Base-by-base conservation (phyloP, 2,113 vertebrate species). In the Callithrix jacchus region DNA sequence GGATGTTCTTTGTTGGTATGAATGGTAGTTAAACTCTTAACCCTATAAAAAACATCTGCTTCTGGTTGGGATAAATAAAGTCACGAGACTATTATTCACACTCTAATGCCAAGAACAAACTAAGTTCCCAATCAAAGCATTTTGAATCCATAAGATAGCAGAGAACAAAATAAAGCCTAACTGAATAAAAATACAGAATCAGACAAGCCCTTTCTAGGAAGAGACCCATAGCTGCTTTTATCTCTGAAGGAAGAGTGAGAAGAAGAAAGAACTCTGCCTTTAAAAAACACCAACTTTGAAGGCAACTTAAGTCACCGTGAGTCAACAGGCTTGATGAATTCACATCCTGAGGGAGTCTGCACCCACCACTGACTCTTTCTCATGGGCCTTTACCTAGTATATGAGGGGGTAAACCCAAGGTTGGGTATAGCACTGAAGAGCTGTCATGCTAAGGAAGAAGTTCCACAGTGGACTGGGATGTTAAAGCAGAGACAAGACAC, bases 101-200 rank as follows among this genome's bases (percentile, higher is more conserved):
- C 25, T n/a, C 20, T 61, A 76, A 82, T 25, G 23, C 10, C 56
- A 84, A 93, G 66, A 95, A 86, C 20, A 93, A 94, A 56, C 8
- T 18, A 71, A 23, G 27, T 80, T 54, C 89, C 18, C 23, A 47
- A 79, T 84, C 61, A 54, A 10, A 84, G 71, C 58, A 20, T 52
- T 77, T 32, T 52, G 20, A 77, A 77, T 66, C 30, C 6, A 1
- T 40, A 49, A 76, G 64, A 70, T 1, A 80, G 45, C 61, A 86
- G 52, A 91, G 49, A 85, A 93, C 37, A 61, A 74, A 89, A 95
- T 35, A 64, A 92, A 49, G 27, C 30, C 49, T 64, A 54, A 30
- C 27, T n/a, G 40, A 49, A 87, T 10, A 35, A 68, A 64, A 54
- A 56, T n/a, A 74, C 1, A 81, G 61, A 77, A 76, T 14, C 2